A percentile compares a stretch with the other conserved stretches of the same genome.
These are phyloP conservation scores for Tyto alba DNA, from an alignment of 2,113 vertebrate genomes.

Conservation along the genomic window DNA sequence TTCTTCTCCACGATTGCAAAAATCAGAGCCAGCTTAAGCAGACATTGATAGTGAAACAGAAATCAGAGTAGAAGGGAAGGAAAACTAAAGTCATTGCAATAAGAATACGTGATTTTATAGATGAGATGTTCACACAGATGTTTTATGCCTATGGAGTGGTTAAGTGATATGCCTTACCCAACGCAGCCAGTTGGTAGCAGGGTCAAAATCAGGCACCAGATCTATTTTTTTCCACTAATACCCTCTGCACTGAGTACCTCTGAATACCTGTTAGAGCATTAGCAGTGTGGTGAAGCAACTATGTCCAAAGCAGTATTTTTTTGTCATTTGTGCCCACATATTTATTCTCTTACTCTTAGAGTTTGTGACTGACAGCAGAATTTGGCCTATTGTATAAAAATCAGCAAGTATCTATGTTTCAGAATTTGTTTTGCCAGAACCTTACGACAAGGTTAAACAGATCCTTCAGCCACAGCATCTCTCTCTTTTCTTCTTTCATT, in stretches of 20 bases:
- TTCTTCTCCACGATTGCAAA: not conserved
- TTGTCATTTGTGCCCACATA: not conserved
- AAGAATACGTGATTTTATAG: not conserved
- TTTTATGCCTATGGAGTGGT: not conserved
- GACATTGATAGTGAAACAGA: not conserved
- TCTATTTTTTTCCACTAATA: not conserved
- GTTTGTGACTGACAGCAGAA: not conserved
- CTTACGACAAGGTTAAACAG: not conserved
- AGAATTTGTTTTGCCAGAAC: not conserved
- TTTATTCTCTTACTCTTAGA: not conserved
- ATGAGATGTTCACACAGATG: not conserved
- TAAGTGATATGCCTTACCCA: not conserved
- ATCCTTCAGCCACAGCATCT: not conserved
- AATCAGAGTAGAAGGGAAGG: not conserved
- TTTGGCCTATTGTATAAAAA: not conserved
- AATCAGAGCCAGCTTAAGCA: not conserved
- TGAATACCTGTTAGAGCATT: not conserved
- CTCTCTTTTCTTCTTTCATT: not conserved
- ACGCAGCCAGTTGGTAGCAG: not conserved
- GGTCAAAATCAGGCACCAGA: not conserved
- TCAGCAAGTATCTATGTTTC: not conserved
- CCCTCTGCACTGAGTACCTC: not conserved
- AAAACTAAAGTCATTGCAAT: not conserved
- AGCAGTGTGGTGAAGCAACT: not conserved
- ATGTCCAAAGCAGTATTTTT: rapidly evolving